Percentiles rank a stretch among this genome's conserved stretches.
Conservation (phyloP, 2,113 vertebrate genomes). For the Paradoxurus hermaphroditus region DNA sequence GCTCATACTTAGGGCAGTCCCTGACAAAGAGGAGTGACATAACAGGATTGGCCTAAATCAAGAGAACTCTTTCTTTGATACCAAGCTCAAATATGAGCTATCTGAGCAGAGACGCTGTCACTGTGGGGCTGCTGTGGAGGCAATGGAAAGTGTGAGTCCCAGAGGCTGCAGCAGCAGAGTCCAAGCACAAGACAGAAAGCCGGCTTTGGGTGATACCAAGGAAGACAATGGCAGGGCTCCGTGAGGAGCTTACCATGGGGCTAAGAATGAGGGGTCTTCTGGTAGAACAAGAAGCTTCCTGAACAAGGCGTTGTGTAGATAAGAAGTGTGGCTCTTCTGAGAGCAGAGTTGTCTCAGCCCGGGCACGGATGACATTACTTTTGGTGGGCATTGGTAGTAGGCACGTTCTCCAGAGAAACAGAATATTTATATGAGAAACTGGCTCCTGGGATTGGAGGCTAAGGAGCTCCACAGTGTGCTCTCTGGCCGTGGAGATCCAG, state of each 20-base stretch:
- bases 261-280: background rate
- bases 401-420: background rate
- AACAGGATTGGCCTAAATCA: background rate
- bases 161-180: background rate
- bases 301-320: rapidly evolving
- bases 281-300: background rate
- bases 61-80: background rate
- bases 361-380: background rate
- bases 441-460: background rate
- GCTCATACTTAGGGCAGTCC: background rate
- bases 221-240: background rate
- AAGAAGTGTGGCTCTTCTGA: background rate
- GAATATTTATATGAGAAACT: background rate
- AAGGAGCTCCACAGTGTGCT: background rate
- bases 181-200: background rate
- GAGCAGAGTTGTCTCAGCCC: background rate
- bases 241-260: background rate
- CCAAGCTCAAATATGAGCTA: background rate
- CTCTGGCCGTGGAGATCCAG: background rate
- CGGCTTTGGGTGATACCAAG: background rate
- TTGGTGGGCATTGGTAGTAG: background rate
- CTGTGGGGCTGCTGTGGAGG: background rate
- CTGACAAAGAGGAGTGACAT: background rate
- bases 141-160: too few relatives aligned
- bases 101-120: background rate